Evolutionary conservation across 2,888 invertebrate species (phyloP), one percentile per base, ranked within the genome.

Genomic region (Cordilura impudica): DNA sequence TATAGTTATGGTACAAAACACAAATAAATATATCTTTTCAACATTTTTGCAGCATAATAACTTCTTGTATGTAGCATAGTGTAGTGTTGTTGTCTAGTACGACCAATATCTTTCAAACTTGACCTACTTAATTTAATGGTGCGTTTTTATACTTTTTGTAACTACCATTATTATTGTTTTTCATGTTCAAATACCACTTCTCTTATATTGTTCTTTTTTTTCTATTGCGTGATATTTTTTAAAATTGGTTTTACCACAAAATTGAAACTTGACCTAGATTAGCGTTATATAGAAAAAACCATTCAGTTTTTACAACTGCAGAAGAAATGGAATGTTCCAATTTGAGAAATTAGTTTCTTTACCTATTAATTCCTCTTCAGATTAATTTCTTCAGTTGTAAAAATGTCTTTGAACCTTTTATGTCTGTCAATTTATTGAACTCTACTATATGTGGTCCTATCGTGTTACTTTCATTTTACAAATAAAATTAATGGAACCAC

Each of bases 161-260:
- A 21, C 35, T n/a, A 12, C 49, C 43, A 63, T 63, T 63, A 63
- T 58, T 23, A 7, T 43, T 58, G 21, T 43, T 23, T 21, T n/a
- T 8, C 23, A n/a, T n/a, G n/a, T 23, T 58, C 23, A 16, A 16
- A 16, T 51, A 7, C 7, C 21, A 10, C 51, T 18, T 23, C 19
- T 58, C 14, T 26, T 23, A 18, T 26, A 31, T 31, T 61, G 16
- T n/a, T 47, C 51, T 14, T 26, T 47, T 19, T 19, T 47, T 47
- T 14, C 18, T 51, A n/a, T 23, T 49, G 49, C 49, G 63, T 63
- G 63, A 63, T 49, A n/a, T n/a, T n/a, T n/a, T n/a, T 49, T 49
- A 18, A 12, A 49, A 49, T 49, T 2, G 49, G 18, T 63, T 61
- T 56, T 58, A 43, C 12, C 4, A 18, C 2, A 43, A 21, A 21